phyloP scores from a whole-genome alignment of 2,113 vertebrate species.

The Smithornis capensis region DNA sequence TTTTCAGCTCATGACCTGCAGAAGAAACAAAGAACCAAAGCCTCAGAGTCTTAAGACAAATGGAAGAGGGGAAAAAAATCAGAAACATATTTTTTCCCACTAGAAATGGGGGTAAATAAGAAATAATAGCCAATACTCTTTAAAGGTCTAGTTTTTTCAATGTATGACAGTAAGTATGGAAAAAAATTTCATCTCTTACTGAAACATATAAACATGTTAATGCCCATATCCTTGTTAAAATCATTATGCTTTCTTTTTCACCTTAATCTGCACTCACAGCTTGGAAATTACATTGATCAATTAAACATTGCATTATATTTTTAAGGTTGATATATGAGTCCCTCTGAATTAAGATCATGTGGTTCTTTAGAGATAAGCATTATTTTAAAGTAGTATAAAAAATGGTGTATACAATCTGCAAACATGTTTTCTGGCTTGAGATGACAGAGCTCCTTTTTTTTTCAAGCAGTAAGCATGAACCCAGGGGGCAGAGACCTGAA shows the following conservation, averaged over 20 bases:
- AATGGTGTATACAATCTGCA: background rate
- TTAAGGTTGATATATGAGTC: background rate
- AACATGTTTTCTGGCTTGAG: background rate
- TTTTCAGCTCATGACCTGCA: background rate
- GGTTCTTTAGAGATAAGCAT: constrained; percentile 17
- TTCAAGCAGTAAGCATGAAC: background rate
- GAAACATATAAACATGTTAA: background rate
- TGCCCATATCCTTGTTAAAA: background rate
- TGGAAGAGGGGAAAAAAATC: background rate
- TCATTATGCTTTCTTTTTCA: background rate
- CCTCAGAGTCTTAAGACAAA: background rate
- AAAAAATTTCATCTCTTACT: background rate
- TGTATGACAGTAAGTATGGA: background rate
- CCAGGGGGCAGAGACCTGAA: background rate
- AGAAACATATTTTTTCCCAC: background rate
- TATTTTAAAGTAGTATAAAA: background rate
- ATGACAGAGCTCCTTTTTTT: background rate
- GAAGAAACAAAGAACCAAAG: background rate
- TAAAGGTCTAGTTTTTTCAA: background rate
- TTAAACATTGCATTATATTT: background rate
- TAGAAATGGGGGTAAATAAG: background rate
- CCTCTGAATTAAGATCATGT: background rate
- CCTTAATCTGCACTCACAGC: background rate
- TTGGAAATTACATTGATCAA: background rate
- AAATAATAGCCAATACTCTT: background rate